Conservation (phyloP, 2,113 vertebrate species). For the Gobio gobio region DNA sequence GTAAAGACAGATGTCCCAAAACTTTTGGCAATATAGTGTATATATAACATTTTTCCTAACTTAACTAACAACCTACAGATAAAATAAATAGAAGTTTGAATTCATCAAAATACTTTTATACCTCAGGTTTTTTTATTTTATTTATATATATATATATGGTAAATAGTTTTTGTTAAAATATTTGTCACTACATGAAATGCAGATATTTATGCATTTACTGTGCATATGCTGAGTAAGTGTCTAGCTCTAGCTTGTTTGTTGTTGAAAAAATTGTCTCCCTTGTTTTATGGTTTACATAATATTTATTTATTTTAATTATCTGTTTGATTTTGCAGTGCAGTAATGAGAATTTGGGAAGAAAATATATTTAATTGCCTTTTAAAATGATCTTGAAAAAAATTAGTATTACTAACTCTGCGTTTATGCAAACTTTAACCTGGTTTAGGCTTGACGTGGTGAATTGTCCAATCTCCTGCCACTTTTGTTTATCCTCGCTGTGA, state of each 20-base stretch:
- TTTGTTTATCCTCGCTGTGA: slow-evolving; percentile 15
- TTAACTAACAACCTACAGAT: not conserved
- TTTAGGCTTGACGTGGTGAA: not conserved
- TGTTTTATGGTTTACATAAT: not conserved
- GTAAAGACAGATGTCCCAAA: too few species aligned
- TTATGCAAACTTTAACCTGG: not conserved
- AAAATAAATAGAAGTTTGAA: not conserved
- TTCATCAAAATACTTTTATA: not conserved
- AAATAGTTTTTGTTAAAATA: not conserved
- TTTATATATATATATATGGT: not conserved
- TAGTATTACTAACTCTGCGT: not conserved
- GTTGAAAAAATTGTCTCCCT: not conserved
- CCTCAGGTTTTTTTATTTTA: not conserved
- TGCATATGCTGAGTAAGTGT: not conserved
- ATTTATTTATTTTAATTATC: not conserved
- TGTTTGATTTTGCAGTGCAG: not conserved
- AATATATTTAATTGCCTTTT: not conserved
- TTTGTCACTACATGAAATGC: not conserved
- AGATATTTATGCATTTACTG: not conserved
- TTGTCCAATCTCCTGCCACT: not conserved
- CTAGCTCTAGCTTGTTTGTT: not conserved
- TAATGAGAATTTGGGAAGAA: not conserved
- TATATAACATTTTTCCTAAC: too few species aligned
- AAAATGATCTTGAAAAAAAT: not conserved
- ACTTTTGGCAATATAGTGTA: too few species aligned